Evolutionary conservation across 37 sponge, comb jelly and placozoan genomes (phyloP).

Genomic region (Agelas oroides): DNA sequence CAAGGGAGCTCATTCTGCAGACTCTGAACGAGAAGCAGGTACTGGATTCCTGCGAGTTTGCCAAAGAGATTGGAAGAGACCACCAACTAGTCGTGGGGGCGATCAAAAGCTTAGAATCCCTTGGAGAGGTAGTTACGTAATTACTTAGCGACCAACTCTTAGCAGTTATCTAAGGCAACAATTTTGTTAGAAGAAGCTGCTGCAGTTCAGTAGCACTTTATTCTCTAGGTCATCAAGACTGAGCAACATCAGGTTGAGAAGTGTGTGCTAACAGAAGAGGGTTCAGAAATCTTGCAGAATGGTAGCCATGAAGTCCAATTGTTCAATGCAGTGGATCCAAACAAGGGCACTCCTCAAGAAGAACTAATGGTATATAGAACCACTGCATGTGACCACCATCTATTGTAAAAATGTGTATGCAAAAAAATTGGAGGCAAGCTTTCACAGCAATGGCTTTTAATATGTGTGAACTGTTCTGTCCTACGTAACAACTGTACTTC

Average conservation of each 20-base stretch:
- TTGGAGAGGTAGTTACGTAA: slow-evolving; percentile 93
- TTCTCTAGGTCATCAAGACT: slow-evolving; percentile 66
- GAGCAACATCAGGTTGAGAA: slow-evolving; percentile 79
- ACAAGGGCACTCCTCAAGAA: slow-evolving; percentile 79
- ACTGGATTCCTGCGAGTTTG: slow-evolving; percentile 62
- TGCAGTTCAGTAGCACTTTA: too few relatives aligned
- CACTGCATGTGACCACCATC: too few relatives aligned
- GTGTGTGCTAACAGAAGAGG: slow-evolving; percentile 92
- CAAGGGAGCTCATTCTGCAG: slow-evolving; percentile 47
- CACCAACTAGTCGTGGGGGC: slow-evolving; percentile 94
- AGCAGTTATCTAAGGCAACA: too few relatives aligned
- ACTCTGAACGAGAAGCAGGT: slow-evolving; percentile 20
- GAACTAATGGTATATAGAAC: slow-evolving; percentile 77
- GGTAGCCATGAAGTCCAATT: slow-evolving; percentile 92
- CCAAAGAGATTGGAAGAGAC: slow-evolving; percentile 68
- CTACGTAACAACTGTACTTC: too few relatives aligned
- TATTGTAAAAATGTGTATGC: too few relatives aligned
- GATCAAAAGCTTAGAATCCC: slow-evolving; percentile 88
- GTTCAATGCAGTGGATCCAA: slow-evolving; percentile 73
- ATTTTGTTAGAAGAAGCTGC: too few relatives aligned
- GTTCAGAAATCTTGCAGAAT: slow-evolving; percentile 57
- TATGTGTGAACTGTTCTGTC: too few relatives aligned
- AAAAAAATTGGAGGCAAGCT: too few relatives aligned
- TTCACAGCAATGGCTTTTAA: too few relatives aligned
- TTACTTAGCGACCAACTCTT: too few relatives aligned